These are phyloP conservation scores for Thamnophis elegans DNA, from an alignment of 2,797 vertebrate genomes.

Conservation along the genomic window DNA sequence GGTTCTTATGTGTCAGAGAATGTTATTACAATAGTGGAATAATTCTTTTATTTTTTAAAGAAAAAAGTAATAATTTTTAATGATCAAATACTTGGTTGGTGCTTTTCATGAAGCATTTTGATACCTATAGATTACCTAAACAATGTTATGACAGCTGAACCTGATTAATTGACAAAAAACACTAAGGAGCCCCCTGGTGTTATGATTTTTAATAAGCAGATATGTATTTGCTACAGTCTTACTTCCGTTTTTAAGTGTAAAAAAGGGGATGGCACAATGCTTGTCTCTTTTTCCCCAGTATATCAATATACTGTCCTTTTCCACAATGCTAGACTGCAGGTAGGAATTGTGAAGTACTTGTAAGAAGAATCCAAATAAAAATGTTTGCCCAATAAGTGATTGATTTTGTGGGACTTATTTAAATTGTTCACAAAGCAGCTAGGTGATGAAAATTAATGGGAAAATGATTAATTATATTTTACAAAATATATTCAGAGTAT, in stretches of 20 bases:
- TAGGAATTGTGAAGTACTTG: not conserved
- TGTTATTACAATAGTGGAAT: not conserved
- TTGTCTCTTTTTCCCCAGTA: not conserved
- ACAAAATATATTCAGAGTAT: conserved; percentile 1
- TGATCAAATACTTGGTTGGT: not conserved
- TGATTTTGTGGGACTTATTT: conserved; percentile 14
- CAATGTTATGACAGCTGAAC: not conserved
- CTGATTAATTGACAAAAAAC: not conserved
- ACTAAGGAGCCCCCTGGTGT: not conserved
- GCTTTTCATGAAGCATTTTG: not conserved
- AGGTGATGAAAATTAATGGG: conserved; percentile 4
- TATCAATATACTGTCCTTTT: not conserved
- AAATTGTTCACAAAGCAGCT: not conserved
- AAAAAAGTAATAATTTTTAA: not conserved
- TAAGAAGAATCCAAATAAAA: not conserved
- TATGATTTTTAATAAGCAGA: not conserved
- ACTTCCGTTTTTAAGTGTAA: not conserved
- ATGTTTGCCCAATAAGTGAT: not conserved
- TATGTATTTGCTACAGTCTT: not conserved
- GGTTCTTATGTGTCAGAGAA: not conserved
- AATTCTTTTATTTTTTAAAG: not conserved
- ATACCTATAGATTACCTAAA: not conserved
- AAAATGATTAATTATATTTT: not conserved
- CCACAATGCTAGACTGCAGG: not conserved
- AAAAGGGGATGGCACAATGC: not conserved